Percentiles rank a stretch among this genome's conserved stretches.
phyloP scores from a whole-genome alignment of 2,113 vertebrate species.

The Glaucomys volans region DNA sequence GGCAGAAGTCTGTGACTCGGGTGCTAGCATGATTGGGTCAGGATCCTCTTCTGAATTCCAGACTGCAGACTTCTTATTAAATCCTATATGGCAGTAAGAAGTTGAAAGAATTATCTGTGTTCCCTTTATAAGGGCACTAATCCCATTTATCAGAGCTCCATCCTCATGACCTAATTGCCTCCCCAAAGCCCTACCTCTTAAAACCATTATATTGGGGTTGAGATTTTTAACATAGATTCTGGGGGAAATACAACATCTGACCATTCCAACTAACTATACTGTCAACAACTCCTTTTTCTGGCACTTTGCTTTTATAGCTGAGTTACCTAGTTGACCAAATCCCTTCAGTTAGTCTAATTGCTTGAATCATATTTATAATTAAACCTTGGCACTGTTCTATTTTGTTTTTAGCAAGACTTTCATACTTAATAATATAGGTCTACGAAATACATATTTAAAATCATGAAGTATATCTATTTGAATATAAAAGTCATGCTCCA shows the following conservation, averaged over 20 bases:
- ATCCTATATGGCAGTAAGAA: not conserved
- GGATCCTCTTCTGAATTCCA: too few relatives aligned
- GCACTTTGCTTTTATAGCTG: not conserved
- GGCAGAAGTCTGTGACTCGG: not conserved
- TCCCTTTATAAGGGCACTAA: not conserved
- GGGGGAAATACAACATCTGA: not conserved
- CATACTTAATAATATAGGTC: not conserved
- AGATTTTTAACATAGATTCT: not conserved
- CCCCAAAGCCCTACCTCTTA: not conserved
- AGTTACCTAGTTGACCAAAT: not conserved
- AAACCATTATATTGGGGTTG: not conserved
- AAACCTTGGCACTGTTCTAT: not conserved
- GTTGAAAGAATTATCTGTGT: too few relatives aligned
- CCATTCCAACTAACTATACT: not conserved
- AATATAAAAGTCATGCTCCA: not conserved
- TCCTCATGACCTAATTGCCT: too few relatives aligned
- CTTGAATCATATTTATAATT: not conserved
- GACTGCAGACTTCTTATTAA: not conserved
- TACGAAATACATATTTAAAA: not conserved
- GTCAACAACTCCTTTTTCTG: not conserved
- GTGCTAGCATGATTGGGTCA: not conserved
- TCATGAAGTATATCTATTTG: not conserved
- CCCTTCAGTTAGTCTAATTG: not conserved
- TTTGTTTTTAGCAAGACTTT: not conserved
- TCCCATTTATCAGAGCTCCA: not conserved